phyloP scores from a whole-genome alignment of 2,888 invertebrate genomes.

The Allacma fusca region DNA sequence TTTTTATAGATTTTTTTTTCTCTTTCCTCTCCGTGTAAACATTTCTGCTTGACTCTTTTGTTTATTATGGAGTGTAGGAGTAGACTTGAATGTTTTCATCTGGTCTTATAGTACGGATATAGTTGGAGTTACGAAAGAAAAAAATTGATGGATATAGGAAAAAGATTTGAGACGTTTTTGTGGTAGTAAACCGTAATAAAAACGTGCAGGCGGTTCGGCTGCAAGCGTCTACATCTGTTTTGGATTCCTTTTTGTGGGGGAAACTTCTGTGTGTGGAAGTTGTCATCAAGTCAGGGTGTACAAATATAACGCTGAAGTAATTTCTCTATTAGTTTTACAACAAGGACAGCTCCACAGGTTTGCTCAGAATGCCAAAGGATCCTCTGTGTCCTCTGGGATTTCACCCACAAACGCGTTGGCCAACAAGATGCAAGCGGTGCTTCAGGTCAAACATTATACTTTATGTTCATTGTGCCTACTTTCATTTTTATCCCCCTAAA shows the following conservation, averaged over 20 bases:
- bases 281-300: not conserved
- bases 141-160: constrained; percentile 3
- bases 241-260: constrained; percentile 19
- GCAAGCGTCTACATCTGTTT: constrained; percentile 19
- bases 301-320: constrained; percentile 11
- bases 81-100: constrained; percentile 39
- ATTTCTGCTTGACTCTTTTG: constrained; percentile 11
- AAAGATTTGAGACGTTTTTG: not conserved
- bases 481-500: too few species aligned
- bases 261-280: constrained; percentile 25
- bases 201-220: too few species aligned
- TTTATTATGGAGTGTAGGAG: constrained; percentile 29
- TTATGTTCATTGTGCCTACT: too few species aligned
- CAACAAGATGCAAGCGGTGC: constrained; percentile 90
- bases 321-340: not conserved
- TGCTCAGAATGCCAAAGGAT: constrained; percentile 67
- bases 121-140: not conserved
- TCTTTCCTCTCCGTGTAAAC: constrained; percentile 14
- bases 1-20: constrained; percentile 18
- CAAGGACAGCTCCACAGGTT: not conserved
- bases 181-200: too few species aligned
- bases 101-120: not conserved
- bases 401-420: constrained; percentile 93
- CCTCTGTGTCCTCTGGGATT: constrained; percentile 90
- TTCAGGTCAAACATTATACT: constrained; percentile 71